Conservation (phyloP, 1,140 invertebrate species). For the Ylistrum balloti region DNA sequence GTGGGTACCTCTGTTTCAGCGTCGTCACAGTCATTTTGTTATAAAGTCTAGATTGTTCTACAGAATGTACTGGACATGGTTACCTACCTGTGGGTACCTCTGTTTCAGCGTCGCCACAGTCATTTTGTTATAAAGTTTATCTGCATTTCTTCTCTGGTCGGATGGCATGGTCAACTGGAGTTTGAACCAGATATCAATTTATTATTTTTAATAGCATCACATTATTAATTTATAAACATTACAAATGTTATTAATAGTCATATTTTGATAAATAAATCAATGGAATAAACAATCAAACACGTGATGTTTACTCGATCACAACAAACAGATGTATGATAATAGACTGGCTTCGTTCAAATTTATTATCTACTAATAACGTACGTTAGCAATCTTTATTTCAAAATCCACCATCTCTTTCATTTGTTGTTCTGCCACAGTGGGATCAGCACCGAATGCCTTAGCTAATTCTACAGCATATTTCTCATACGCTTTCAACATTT, state of each 20-base stretch:
- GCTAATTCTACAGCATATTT: conserved; percentile 91
- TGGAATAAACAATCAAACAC: too few species aligned
- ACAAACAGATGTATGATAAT: too few species aligned
- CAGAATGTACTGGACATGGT: too few species aligned
- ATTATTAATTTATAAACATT: too few species aligned
- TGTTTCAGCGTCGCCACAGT: conserved; percentile 86
- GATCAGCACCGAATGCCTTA: conserved; percentile 87
- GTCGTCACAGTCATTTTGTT: too few species aligned
- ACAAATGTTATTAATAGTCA: too few species aligned
- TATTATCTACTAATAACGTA: conserved; percentile 82
- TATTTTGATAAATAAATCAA: too few species aligned
- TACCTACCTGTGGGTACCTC: conserved; percentile 61
- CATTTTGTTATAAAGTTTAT: conserved; percentile 93
- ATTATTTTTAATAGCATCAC: too few species aligned
- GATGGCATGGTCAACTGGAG: conserved; percentile 90
- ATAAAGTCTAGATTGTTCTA: too few species aligned
- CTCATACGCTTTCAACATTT: conserved; percentile 87
- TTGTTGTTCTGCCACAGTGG: conserved; percentile 85
- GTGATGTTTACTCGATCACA: too few species aligned
- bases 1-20: too few species aligned
- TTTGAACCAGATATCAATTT: background rate
- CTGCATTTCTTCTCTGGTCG: conserved; percentile 93
- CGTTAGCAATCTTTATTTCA: conserved; percentile 90
- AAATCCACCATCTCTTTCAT: conserved; percentile 88
- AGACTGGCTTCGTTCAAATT: too few species aligned